Conservation (phyloP, 2,797 vertebrate genomes). For the Tamandua tetradactyla region DNA sequence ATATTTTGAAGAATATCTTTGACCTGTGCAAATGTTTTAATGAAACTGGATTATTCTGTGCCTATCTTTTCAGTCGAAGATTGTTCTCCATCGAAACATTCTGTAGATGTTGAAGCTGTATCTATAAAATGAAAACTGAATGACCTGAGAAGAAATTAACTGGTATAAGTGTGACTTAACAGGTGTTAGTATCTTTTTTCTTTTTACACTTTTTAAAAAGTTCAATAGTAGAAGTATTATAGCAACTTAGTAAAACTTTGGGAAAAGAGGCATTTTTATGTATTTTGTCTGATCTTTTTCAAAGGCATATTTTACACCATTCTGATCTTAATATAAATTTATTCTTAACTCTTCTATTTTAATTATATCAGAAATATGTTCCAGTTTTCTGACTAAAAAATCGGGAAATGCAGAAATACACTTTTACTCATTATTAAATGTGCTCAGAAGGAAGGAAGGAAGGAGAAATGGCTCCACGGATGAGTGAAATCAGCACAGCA, state of each 20-base stretch:
- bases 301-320: not conserved
- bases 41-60: not conserved
- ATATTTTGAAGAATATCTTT: not conserved
- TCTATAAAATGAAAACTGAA: not conserved
- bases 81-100: not conserved
- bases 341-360: conserved; percentile 39
- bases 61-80: not conserved
- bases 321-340: conserved; percentile 4
- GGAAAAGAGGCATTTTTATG: conserved; percentile 9
- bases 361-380: conserved; percentile 8
- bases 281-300: conserved; percentile 33
- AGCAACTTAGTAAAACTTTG: not conserved
- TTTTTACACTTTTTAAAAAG: not conserved
- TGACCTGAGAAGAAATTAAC: not conserved
- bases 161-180: too few species aligned
- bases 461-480: not conserved
- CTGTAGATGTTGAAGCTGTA: not conserved
- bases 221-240: not conserved
- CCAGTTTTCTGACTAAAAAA: conserved; percentile 45
- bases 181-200: not conserved
- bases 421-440: conserved; percentile 15
- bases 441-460: too few species aligned
- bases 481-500: too few species aligned
- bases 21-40: not conserved
- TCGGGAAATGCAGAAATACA: conserved; percentile 2